Evolutionary conservation across 2,888 invertebrate species (phyloP), one percentile per base, ranked within the genome.

Genomic region (Melieria omissa): DNA sequence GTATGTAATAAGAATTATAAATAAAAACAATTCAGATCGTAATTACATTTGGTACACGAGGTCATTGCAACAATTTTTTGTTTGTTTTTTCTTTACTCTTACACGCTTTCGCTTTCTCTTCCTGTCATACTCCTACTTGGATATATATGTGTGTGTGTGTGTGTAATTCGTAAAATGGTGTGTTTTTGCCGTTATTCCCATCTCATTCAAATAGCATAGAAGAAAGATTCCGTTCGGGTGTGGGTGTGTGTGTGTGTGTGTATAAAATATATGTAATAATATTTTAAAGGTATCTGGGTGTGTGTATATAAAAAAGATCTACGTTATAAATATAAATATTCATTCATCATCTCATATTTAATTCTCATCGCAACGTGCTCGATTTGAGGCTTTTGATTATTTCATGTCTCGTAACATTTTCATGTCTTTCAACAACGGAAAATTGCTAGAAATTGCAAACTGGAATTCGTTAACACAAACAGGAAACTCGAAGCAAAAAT

Each of bases 21-120:
- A 61, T 70, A 46, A 57, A 69, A 69, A 55, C 69, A 63, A 54
- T 54, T 63, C 55, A 69, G 69, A 69, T 69, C 70, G 71, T 75
- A 76, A 74, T 77, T 77, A 77, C 77, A 78, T 79, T 79, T 79
- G 78, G 78, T 80, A 76, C 75, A 74, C 77, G 75, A 78, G 76
- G 77, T 78, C 77, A 77, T 79, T 79, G 79, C 79, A 79, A 79
- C 76, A 74, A 70, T 73, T 74, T 75, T 72, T 57, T n/a, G 68
- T 73, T 70, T 52, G 47, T 14, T 57, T 14, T 10, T 49, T 71
- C 49, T 47, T 45, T 61, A 62, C 47, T 62, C 54, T 49, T 65
- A 68, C 61, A 61, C 54, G 12, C n/a, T 46, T 58, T 49, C 47
- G 10, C 8, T 47, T 58, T 58, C 47, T 29, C 29, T 29, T 29